Evolutionary conservation across 2,113 vertebrate genomes (phyloP), one percentile per base, ranked within the genome.

Genomic region (Origma solitaria): DNA sequence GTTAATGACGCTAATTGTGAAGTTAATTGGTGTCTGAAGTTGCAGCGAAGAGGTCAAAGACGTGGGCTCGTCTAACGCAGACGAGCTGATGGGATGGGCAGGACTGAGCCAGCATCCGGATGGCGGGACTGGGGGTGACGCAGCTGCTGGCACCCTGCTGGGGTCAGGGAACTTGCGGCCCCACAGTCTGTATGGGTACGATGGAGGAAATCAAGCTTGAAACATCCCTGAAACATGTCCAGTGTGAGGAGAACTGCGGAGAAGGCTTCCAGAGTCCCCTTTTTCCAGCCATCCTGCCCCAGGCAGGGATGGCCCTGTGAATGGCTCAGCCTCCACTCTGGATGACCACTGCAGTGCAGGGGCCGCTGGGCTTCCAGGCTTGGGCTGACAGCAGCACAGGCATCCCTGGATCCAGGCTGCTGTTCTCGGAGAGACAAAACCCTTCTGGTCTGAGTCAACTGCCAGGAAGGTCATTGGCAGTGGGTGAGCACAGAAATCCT

Each of bases 141-240:
- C 30, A 23, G 47, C 30, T 40, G 22, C 78, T 76, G 76, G 80
- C 66, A 30, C 31, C 33, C 53, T 23, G 28, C 70, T 66, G 66
- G 21, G 42, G 37, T 79, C 82, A 64, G 60, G 28, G 90, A 21
- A 31, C 37, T 38, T 37, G 2, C 17, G 47, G 71, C 22, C 30
- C 60, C 9, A n/a, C 54, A n/a, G 23, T 10, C 31, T 35, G 17
- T 3, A 0, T 42, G 0, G 2, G 23, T 33, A 5, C 1, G 1
- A 4, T 13, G 56, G 78, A 58, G 35, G 27, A 70, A 77, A 58
- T 15, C 15, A 13, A 61, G 25, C 16, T 38, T 47, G 35, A 65
- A 0, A 30, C 50, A 2, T 31, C 69, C 16, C 42, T 30, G 53
- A 58, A 72, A 65, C 53, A 47, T 16, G 5, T 53, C 37, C 2